Evolutionary conservation across 2,113 vertebrate species (phyloP).

Genomic region (Lota lota): DNA sequence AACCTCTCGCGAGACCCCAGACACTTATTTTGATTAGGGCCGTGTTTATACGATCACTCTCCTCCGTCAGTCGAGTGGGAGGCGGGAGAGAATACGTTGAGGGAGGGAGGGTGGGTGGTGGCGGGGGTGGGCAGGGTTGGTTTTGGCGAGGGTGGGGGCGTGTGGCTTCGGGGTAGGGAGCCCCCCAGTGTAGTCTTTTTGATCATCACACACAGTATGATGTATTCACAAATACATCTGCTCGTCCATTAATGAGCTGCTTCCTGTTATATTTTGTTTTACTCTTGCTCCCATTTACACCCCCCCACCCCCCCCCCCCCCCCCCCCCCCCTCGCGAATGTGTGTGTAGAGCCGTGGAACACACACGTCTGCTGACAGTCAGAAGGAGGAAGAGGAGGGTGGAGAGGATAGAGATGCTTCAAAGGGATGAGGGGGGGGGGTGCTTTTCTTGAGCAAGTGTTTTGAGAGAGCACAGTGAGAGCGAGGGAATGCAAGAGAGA

Average conservation of each 20-base stretch:
- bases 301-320: neutral
- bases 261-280: conserved; percentile 43
- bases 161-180: neutral
- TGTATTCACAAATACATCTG: conserved; percentile 57
- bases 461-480: no score
- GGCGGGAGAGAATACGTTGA: neutral
- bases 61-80: conserved; percentile 63
- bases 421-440: conserved; percentile 43
- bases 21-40: conserved; percentile 74
- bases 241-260: conserved; percentile 70
- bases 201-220: conserved; percentile 63
- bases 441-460: conserved; percentile 49
- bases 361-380: conserved; percentile 32
- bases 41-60: conserved; percentile 71
- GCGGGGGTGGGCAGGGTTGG: conserved; percentile 19
- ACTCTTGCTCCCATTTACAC: conserved; percentile 39
- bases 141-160: conserved; percentile 23
- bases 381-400: conserved; percentile 24
- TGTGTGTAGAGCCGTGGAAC: conserved; percentile 48
- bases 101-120: conserved; percentile 32
- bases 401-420: conserved; percentile 49
- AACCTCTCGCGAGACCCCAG: conserved; percentile 64
- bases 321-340: conserved; percentile 37
- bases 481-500: no score
- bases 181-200: conserved; percentile 64